These are phyloP conservation scores for Tipula helvola DNA, from an alignment of 2,888 invertebrate genomes.

Conservation along the genomic window DNA sequence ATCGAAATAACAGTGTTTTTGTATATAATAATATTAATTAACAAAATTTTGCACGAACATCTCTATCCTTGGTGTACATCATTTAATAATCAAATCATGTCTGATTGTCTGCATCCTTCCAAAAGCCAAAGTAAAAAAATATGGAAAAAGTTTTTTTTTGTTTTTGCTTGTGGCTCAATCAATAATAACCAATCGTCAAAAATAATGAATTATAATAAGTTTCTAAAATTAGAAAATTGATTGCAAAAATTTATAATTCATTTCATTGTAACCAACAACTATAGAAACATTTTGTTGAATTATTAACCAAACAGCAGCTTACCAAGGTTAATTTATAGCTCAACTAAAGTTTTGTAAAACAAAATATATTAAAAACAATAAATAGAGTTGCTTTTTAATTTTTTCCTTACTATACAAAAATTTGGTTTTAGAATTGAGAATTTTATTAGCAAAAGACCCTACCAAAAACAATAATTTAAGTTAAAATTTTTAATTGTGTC, in stretches of 20 bases:
- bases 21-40: not conserved
- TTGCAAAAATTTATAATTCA: not conserved
- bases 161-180: not conserved
- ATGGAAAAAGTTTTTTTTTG: not conserved
- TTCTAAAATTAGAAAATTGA: not conserved
- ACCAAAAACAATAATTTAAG: no score
- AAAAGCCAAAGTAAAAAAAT: not conserved
- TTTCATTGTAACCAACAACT: not conserved
- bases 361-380: no score
- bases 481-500: no score
- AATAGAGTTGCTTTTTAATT: no score
- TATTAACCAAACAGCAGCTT: no score
- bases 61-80: not conserved
- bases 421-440: no score
- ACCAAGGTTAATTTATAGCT: no score
- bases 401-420: no score
- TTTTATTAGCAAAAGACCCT: no score
- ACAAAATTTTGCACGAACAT: slow-evolving; percentile 7
- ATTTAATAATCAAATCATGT: not conserved
- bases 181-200: not conserved
- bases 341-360: no score
- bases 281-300: no score
- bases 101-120: not conserved
- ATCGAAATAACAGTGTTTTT: slow-evolving; percentile 9
- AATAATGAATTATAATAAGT: not conserved